Evolutionary conservation across 2,113 vertebrate species (phyloP).

Genomic region (Entelurus aequoreus): DNA sequence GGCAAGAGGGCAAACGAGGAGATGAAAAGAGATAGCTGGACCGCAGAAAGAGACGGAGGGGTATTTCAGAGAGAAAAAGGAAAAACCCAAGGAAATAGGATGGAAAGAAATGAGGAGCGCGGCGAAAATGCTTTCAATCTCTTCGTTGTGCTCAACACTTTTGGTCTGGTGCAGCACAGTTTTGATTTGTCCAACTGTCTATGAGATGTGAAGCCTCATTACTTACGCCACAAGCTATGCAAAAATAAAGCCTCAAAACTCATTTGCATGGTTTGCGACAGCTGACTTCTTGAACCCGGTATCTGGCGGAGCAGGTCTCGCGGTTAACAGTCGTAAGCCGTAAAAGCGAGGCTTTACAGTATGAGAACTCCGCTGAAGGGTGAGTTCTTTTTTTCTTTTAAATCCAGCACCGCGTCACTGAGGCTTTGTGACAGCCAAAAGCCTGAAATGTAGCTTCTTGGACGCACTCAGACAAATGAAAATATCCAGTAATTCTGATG

Average conservation of each 20-base stretch:
- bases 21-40: slow-evolving; percentile 35
- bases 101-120: slow-evolving; percentile 1
- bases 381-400: slow-evolving; percentile 14
- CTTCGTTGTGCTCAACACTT: slow-evolving; percentile 52
- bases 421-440: slow-evolving; percentile 20
- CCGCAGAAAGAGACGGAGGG: slow-evolving; percentile 36
- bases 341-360: slow-evolving; percentile 15
- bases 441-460: slow-evolving; percentile 9
- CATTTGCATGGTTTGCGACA: slow-evolving; percentile 24
- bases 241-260: slow-evolving; percentile 13
- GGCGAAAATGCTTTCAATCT: slow-evolving; percentile 50
- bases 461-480: slow-evolving; percentile 43
- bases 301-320: slow-evolving; percentile 27
- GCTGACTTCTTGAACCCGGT: slow-evolving; percentile 36
- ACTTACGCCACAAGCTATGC: slow-evolving; percentile 13
- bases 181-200: slow-evolving; percentile 63
- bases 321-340: slow-evolving; percentile 26
- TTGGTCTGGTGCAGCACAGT: slow-evolving; percentile 25
- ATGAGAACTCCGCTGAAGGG: slow-evolving; percentile 27
- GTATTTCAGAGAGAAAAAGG: slow-evolving; percentile 15
- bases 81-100: slow-evolving; percentile 14
- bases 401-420: slow-evolving; percentile 5
- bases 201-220: slow-evolving; percentile 40
- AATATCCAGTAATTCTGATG: slow-evolving; percentile 31
- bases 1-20: slow-evolving; percentile 12